phyloP scores from a whole-genome alignment of 2,113 vertebrate species.

The Bufo bufo region DNA sequence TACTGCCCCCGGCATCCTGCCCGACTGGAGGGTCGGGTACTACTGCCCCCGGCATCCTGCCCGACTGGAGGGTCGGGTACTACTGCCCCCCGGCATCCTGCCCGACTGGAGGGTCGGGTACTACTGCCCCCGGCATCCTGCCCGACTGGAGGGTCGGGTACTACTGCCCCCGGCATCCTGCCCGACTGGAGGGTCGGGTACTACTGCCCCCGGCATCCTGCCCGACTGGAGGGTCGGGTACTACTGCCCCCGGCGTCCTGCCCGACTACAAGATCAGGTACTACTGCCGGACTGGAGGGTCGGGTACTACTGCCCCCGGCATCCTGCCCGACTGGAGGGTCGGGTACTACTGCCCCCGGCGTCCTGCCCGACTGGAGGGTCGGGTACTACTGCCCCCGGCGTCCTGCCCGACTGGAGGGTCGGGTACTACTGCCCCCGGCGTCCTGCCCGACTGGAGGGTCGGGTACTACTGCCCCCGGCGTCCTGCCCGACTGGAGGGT shows the following conservation, averaged over 20 bases:
- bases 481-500: slow-evolving; percentile 84
- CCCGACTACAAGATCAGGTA: slow-evolving; percentile 59
- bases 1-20: neutral
- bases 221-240: slow-evolving; percentile 97
- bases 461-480: neutral
- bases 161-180: slow-evolving; percentile 64
- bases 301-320: neutral
- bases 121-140: slow-evolving; percentile 30
- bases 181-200: neutral
- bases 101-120: slow-evolving; percentile 96
- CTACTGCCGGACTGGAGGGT: slow-evolving; percentile 67
- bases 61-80: slow-evolving; percentile 94
- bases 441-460: slow-evolving; percentile 60
- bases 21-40: slow-evolving; percentile 64
- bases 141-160: slow-evolving; percentile 29
- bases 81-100: slow-evolving; percentile 90
- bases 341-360: slow-evolving; percentile 55
- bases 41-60: slow-evolving; percentile 88
- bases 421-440: slow-evolving; percentile 74
- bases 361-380: slow-evolving; percentile 81
- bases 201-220: slow-evolving; percentile 71
- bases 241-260: slow-evolving; percentile 16
- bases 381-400: slow-evolving; percentile 61
- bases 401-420: slow-evolving; percentile 87
- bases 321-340: neutral